These are phyloP conservation scores for Toxotes lorentzi DNA, from an alignment of 2,797 vertebrate genomes.

Conservation along the genomic window DNA sequence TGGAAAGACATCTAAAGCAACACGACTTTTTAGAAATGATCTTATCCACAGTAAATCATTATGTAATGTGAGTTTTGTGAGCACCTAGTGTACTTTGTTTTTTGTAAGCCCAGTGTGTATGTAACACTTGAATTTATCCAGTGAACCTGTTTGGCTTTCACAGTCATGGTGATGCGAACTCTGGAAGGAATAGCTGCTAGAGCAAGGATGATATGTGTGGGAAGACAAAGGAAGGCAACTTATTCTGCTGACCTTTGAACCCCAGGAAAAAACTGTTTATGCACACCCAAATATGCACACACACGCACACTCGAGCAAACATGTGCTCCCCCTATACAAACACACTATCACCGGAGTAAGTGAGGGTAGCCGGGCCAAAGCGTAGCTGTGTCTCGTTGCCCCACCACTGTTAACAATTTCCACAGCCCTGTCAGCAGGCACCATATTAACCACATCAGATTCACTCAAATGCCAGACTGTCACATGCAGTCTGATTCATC, in stretches of 20 bases:
- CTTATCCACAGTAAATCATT: background rate
- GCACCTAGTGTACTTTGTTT: background rate
- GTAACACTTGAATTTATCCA: slow-evolving; percentile 7
- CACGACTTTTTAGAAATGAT: background rate
- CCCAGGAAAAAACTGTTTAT: background rate
- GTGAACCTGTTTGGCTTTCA: background rate
- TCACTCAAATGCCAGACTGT: slow-evolving; percentile 71
- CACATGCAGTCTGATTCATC: slow-evolving; percentile 74
- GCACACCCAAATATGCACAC: slow-evolving; percentile 7
- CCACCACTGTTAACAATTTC: slow-evolving; percentile 53
- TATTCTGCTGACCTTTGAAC: slow-evolving; percentile 49
- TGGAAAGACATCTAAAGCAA: background rate
- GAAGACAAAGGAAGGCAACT: slow-evolving; percentile 20
- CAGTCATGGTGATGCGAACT: slow-evolving; percentile 17
- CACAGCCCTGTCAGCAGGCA: slow-evolving; percentile 59
- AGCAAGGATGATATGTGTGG: slow-evolving; percentile 17
- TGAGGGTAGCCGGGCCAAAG: slow-evolving; percentile 31
- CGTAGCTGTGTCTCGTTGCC: slow-evolving; percentile 44
- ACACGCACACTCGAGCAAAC: background rate
- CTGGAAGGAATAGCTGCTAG: slow-evolving; percentile 22
- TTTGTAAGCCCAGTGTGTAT: background rate
- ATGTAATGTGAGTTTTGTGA: background rate
- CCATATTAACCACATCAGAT: slow-evolving; percentile 73
- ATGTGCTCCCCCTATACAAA: slow-evolving; percentile 9
- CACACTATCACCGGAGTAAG: background rate